Conservation (phyloP, 2,113 vertebrate genomes). For the Copsychus sechellarum region DNA sequence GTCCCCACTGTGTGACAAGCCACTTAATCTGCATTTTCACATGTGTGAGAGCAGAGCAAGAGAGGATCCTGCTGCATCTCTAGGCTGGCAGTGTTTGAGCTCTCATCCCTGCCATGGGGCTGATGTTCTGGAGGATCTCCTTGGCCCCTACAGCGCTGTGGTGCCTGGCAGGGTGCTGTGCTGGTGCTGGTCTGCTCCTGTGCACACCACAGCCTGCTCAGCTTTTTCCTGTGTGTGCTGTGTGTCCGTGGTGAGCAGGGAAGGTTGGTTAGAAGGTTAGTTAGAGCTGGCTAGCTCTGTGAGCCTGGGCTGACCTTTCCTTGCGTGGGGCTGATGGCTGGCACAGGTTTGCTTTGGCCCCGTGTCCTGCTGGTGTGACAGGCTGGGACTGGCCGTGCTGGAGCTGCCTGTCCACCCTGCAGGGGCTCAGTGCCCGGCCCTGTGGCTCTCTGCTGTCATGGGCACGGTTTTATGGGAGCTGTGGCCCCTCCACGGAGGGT, state of each 20-base stretch:
- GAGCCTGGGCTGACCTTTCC: neutral
- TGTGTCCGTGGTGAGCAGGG: rapidly evolving
- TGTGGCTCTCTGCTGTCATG: neutral
- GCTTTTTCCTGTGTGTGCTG: neutral
- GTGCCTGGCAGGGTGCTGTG: neutral
- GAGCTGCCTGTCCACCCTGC: neutral
- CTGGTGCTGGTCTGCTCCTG: neutral
- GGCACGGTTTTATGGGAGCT: neutral
- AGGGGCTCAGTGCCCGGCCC: neutral
- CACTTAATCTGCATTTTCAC: neutral
- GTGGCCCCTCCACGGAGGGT: neutral
- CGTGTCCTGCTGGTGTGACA: rapidly evolving
- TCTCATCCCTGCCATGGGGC: neutral
- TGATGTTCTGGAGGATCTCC: neutral
- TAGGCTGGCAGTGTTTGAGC: neutral
- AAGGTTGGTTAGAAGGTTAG: too few relatives aligned
- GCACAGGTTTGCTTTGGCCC: neutral
- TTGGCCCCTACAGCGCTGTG: rapidly evolving
- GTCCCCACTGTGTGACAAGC: neutral
- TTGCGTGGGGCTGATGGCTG: rapidly evolving
- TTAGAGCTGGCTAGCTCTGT: neutral
- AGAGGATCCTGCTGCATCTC: neutral
- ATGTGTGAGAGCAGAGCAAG: neutral
- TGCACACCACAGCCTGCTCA: rapidly evolving
- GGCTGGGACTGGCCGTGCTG: neutral